phyloP scores from a whole-genome alignment of 2,797 vertebrate species.

The Neoniphon sammara region DNA sequence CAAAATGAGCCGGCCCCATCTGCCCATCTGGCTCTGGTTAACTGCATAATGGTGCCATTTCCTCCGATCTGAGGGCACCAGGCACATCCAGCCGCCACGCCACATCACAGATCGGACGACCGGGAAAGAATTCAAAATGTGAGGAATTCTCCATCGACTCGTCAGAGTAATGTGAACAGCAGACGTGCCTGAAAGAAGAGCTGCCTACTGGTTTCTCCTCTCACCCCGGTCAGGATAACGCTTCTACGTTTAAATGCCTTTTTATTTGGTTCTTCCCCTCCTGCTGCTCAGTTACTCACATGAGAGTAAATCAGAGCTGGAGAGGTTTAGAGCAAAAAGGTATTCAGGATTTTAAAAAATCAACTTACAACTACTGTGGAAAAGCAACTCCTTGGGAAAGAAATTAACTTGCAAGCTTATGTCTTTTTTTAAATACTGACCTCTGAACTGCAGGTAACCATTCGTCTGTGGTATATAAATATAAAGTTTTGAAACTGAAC shows the following conservation, averaged over 20 bases:
- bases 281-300: neutral
- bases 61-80: constrained; percentile 35
- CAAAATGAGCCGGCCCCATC: neutral
- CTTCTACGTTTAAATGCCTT: too few species aligned
- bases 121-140: neutral
- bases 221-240: neutral
- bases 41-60: constrained; percentile 14
- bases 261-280: neutral
- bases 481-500: too few species aligned
- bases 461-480: too few species aligned
- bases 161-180: neutral
- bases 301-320: neutral
- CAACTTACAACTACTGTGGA: too few species aligned
- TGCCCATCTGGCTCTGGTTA: constrained; percentile 50
- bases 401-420: too few species aligned
- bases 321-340: neutral
- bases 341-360: neutral
- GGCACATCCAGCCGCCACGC: constrained; percentile 8
- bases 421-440: too few species aligned
- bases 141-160: neutral
- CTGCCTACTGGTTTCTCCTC: constrained; percentile 2
- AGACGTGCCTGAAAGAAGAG: neutral
- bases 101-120: constrained; percentile 36
- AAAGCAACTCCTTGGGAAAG: too few species aligned
- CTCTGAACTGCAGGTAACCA: too few species aligned